Base-by-base conservation (phyloP, 23 tunicate species). In the Aplidium turbinatum region DNA sequence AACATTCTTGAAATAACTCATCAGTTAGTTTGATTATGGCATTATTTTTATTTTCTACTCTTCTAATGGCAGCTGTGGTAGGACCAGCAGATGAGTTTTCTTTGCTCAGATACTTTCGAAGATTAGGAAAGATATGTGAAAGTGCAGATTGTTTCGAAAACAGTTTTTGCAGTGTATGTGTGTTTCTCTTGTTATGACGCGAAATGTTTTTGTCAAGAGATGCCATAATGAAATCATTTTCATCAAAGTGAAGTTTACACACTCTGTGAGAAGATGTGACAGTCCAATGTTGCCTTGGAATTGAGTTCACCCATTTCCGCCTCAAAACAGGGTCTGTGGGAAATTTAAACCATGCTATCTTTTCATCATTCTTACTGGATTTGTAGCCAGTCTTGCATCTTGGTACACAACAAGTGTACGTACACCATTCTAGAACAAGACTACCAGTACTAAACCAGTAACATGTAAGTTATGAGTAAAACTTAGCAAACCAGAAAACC, bases 351-450 rank as follows among this genome's bases (percentile, higher is more conserved):
- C 11, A 42, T 9, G 50, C 50, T 9, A 42, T 42, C 16, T 42
- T 42, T 42, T 11, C 16, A 42, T 9, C 16, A 42, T 42, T 16
- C 16, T 42, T 42, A 42, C 16, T 42, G 11, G 50, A 42, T 42
- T 42, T 42, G 50, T 42, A 42, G 50, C 50, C 50, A 42, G 50
- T 42, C 13, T 42, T 30, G 0, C 29, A 64, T 30, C 72, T 22
- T 57, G 0, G n/a, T 22, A 0, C 72, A 21, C 46, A 21, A 0
- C 29, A 26, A 29, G 32, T 64, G 31, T 16, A n/a, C 16, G 29
- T 19, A 64, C 16, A 64, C 48, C 13, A 21, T 35, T 64, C 46
- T 29, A 0, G 16, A 31, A 21, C 19, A n/a, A 30, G 21, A 28
- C 0, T n/a, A 28, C 26, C 48, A 42, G 16, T 9, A 42, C 16